A percentile compares a stretch with the other conserved stretches of the same genome.
phyloP scores from a whole-genome alignment of 2,113 vertebrate genomes.

The Tetrax tetrax region DNA sequence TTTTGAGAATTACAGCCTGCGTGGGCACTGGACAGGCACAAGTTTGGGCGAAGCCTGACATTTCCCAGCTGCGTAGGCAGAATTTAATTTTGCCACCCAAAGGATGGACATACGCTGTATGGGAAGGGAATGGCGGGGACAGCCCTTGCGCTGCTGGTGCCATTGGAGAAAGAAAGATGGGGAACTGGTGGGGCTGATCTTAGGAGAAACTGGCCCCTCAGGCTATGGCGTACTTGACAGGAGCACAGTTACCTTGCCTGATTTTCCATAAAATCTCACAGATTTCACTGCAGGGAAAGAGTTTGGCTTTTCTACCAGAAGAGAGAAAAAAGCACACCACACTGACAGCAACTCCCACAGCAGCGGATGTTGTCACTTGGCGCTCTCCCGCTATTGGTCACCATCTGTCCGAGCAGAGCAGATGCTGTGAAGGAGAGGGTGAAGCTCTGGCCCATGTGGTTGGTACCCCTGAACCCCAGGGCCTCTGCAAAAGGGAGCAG shows the following conservation, averaged over 20 bases:
- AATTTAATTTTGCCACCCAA: not conserved
- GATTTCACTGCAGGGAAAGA: not conserved
- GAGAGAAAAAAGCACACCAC: not conserved
- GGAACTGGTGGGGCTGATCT: not conserved
- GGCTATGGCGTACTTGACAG: not conserved
- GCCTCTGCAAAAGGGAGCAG: not conserved
- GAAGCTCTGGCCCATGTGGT: not conserved
- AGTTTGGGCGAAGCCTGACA: not conserved
- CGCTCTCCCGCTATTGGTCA: not conserved
- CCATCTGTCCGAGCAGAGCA: not conserved
- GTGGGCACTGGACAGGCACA: not conserved
- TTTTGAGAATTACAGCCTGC: not conserved
- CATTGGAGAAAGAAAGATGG: not conserved
- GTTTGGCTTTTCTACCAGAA: not conserved
- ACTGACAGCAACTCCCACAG: not conserved
- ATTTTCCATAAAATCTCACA: not conserved
- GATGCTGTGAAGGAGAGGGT: not conserved
- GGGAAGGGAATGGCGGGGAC: not conserved
- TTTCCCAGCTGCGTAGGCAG: not conserved
- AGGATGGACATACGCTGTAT: accelerated
- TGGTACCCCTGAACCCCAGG: accelerated
- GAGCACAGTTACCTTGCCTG: not conserved
- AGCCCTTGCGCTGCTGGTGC: not conserved
- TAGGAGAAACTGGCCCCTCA: not conserved
- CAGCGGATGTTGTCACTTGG: accelerated